These are phyloP conservation scores for Lycia hirtaria DNA, from an alignment of 2,888 invertebrate species.

Conservation along the genomic window DNA sequence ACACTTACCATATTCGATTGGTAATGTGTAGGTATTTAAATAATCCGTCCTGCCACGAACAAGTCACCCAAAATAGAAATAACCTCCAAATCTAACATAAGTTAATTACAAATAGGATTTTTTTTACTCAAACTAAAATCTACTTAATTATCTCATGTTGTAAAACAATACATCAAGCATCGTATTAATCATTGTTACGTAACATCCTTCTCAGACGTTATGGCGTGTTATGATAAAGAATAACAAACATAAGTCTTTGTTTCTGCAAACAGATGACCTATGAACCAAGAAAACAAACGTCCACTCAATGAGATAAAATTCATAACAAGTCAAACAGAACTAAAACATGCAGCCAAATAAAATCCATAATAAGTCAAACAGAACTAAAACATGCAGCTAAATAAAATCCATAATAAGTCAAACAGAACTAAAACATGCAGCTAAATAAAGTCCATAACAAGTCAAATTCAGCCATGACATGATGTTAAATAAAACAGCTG, in stretches of 20 bases:
- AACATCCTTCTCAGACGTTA: constrained; percentile 26
- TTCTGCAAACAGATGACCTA: constrained; percentile 32
- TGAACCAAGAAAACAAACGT: constrained; percentile 31
- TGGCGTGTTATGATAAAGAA: constrained; percentile 32
- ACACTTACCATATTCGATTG: too few species aligned
- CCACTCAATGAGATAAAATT: constrained; percentile 35
- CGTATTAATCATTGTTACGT: constrained; percentile 20
- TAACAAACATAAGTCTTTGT: constrained; percentile 38
- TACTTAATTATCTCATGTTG: too few species aligned
- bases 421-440: constrained; percentile 19
- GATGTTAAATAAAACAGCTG: constrained; percentile 12
- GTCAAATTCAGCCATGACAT: constrained; percentile 14
- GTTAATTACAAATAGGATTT: too few species aligned
- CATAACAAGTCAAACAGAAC: constrained; percentile 27
- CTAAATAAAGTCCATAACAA: constrained; percentile 29
- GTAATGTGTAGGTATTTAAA: too few species aligned
- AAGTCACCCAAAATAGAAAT: too few species aligned
- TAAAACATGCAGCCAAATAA: constrained; percentile 25
- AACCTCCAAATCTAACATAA: too few species aligned
- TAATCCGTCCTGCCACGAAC: too few species aligned
- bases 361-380: constrained; percentile 22
- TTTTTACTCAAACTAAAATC: too few species aligned
- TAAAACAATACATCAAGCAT: background rate
- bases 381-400: constrained; percentile 22
- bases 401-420: constrained; percentile 26